Percentiles rank a stretch among this genome's conserved stretches.
These are phyloP conservation scores for Etheostoma spectabile DNA, from an alignment of 2,113 vertebrate genomes.

Conservation along the genomic window DNA sequence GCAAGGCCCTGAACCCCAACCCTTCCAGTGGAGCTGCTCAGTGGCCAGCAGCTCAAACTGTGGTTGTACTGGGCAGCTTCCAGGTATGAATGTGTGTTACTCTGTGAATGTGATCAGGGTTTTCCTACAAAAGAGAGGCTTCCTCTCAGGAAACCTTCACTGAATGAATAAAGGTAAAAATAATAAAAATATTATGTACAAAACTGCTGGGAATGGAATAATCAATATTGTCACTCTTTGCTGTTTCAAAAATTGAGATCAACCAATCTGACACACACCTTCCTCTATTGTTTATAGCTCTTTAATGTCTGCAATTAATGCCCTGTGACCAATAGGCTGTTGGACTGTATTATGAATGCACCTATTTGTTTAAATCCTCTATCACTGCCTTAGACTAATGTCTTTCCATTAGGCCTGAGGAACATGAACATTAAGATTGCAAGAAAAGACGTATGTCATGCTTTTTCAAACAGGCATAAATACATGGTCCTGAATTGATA, in stretches of 20 bases:
- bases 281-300: constrained; percentile 64
- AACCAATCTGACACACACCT: constrained; percentile 54
- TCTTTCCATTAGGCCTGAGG: constrained; percentile 58
- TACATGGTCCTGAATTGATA: constrained; percentile 49
- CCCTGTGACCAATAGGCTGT: constrained; percentile 48
- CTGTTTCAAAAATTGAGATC: constrained; percentile 65
- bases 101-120: too few relatives aligned
- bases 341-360: constrained; percentile 52
- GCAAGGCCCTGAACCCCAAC: too few relatives aligned
- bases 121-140: too few relatives aligned
- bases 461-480: constrained; percentile 29
- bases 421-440: constrained; percentile 36
- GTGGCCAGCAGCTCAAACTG: too few relatives aligned
- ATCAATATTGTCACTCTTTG: constrained; percentile 63
- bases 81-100: too few relatives aligned
- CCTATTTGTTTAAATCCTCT: constrained; percentile 60
- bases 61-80: too few relatives aligned
- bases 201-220: constrained; percentile 5
- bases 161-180: too few relatives aligned
- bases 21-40: too few relatives aligned
- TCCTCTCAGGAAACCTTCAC: too few relatives aligned
- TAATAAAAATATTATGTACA: too few relatives aligned
- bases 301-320: constrained; percentile 36
- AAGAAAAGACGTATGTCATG: constrained; percentile 33
- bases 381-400: constrained; percentile 28